Evolutionary conservation across 2,113 vertebrate genomes (phyloP).

Genomic region (cat (Felis catus)): F.catus_Fca126_mat1.0 CM031416.1:129662001-129662500

Average conservation of each 20-base stretch:
- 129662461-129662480: neutral
- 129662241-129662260: neutral
- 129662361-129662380: no score
- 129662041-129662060: neutral
- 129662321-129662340: no score
- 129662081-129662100: neutral
- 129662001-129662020: neutral
- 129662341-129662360: no score
- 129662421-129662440: no score
- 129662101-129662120: neutral
- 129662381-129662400: no score
- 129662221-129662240: neutral
- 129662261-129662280: neutral
- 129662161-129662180: neutral
- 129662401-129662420: no score
- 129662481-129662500: accelerated
- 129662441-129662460: no score
- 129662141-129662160: neutral
- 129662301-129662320: no score
- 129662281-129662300: no score
- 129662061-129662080: neutral
- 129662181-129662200: neutral
- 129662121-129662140: neutral
- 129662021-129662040: neutral
- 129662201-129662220: neutral